Evolutionary conservation across 2,113 vertebrate species (phyloP).

Genomic region (Monopterus albus): DNA sequence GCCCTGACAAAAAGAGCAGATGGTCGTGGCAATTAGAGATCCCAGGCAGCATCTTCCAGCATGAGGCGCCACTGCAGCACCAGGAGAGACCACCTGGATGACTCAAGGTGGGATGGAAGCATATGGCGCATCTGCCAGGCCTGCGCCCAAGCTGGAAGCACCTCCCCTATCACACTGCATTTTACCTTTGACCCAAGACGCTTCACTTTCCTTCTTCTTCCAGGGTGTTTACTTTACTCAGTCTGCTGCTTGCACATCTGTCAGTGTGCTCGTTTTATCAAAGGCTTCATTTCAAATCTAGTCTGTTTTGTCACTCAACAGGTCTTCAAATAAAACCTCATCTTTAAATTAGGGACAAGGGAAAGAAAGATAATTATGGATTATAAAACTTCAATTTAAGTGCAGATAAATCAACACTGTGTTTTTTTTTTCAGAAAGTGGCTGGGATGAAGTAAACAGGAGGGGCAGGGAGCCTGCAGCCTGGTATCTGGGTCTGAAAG

Average conservation of each 20-base stretch:
- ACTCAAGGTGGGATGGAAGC: constrained; percentile 76
- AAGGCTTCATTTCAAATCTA: not conserved
- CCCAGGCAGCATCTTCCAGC: constrained; percentile 77
- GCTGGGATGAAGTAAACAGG: constrained; percentile 12
- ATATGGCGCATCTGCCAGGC: constrained; percentile 77
- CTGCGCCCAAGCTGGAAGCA: constrained; percentile 73
- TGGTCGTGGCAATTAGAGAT: constrained; percentile 79
- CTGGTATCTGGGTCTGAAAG: constrained; percentile 58
- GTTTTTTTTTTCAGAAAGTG: not conserved
- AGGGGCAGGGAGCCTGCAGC: constrained; percentile 11
- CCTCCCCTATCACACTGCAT: constrained; percentile 76
- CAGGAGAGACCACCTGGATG: constrained; percentile 79
- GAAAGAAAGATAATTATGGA: not conserved
- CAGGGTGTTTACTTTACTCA: constrained; percentile 10
- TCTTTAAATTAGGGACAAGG: not conserved
- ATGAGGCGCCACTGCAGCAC: constrained; percentile 70
- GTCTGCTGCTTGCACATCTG: not conserved
- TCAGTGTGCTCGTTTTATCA: constrained; percentile 1
- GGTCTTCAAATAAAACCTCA: constrained; percentile 1
- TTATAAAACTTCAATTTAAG: not conserved
- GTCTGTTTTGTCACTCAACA: constrained; percentile 20
- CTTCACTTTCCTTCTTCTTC: not conserved
- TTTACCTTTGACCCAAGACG: constrained; percentile 73
- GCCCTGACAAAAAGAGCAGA: constrained; percentile 80
- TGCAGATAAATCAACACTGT: not conserved